Evolutionary conservation across 2,888 invertebrate genomes (phyloP), one percentile per base, ranked within the genome.

Genomic region (Rugalucina vietnamica): DNA sequence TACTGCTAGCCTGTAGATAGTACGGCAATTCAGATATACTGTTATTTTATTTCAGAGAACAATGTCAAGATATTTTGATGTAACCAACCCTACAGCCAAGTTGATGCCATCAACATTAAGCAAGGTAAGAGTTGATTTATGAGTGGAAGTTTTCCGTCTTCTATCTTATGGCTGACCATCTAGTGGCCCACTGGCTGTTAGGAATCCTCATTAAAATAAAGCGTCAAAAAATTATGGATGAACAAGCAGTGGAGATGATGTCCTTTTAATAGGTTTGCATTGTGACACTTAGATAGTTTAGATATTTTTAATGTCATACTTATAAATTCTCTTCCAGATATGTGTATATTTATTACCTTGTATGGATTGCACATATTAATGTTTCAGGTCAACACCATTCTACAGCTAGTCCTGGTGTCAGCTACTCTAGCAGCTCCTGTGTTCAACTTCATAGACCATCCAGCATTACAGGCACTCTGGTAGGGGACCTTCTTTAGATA

Each of bases 41-140:
- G 82, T 72, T 36, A 71, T 77, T 85, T 84, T 82, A 34, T 89
- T 91, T 36, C 96, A 98, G 98, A 97, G 96, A 95, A 98, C 98
- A 0, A 94, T 98, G 77, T 96, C 96, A 84, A 96, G 98, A 88
- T 98, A 98, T 95, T 98, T 98, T 94, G 98, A 99, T 95, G 97
- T 97, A n/a, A 97, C 98, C 8, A 97, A 97, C 95, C 97, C 98
- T 1, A 98, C 98, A n/a, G 98, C 97, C 39, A 97, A 98, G 95
- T 95, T 99, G 74, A 97, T 97, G 27, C 99, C 99, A 8, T 98
- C 99, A 18, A 96, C 97, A 79, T 97, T 98, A 69, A 99, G 99
- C 95, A 99, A 99, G 96, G 96, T 98, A 91, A 85, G 85, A 29
- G n/a, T n/a, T n/a, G n/a, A n/a, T n/a, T n/a, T n/a, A 49, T 14